Evolutionary conservation across 2,888 invertebrate species (phyloP).

Genomic region (Leptinotarsa rubiginosa): DNA sequence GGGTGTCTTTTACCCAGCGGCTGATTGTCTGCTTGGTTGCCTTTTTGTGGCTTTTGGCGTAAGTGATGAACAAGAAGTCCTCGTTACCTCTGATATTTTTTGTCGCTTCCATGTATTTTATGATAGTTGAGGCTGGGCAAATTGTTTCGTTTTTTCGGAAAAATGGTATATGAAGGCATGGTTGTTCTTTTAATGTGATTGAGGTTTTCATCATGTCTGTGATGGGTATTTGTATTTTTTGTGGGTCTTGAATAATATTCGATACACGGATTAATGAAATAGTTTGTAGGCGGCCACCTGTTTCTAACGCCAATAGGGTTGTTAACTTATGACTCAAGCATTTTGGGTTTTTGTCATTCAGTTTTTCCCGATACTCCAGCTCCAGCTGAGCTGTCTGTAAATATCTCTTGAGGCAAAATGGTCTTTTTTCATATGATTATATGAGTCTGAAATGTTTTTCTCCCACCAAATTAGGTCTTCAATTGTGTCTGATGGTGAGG

Average conservation of each 20-base stretch:
- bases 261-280: constrained; percentile 17
- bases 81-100: constrained; percentile 3
- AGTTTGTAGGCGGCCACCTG: constrained; percentile 1
- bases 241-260: not conserved
- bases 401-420: not conserved
- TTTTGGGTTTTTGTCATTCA: not conserved
- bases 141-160: constrained; percentile 39
- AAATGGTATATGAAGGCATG: constrained; percentile 37
- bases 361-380: constrained; percentile 1
- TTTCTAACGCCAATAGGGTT: constrained; percentile 1
- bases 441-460: not conserved
- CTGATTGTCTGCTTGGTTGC: constrained; percentile 44
- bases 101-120: constrained; percentile 37
- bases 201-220: constrained; percentile 12
- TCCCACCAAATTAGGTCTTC: constrained; percentile 30
- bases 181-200: constrained; percentile 9
- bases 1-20: constrained; percentile 44
- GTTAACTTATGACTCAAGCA: not conserved
- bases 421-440: constrained; percentile 22
- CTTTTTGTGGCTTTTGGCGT: not conserved
- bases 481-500: not conserved
- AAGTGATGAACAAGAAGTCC: constrained; percentile 25
- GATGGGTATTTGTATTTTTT: not conserved
- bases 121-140: constrained; percentile 39
- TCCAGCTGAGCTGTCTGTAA: constrained; percentile 27